Evolutionary conservation across 2,888 invertebrate species (phyloP), one percentile per base, ranked within the genome.

Genomic region (Aplocera efformata): DNA sequence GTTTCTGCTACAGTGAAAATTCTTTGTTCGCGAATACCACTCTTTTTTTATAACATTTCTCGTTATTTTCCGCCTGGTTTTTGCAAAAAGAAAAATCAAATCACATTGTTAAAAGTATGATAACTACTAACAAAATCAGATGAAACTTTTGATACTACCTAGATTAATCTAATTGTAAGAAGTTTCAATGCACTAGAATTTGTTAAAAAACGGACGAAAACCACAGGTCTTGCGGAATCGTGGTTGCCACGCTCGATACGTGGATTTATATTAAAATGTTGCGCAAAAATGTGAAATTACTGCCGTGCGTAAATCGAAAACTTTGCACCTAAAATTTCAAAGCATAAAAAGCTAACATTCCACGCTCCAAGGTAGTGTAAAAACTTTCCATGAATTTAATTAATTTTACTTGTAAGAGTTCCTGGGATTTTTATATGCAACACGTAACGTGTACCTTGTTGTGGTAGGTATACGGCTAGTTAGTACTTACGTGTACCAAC

Each of bases 301-400:
- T 59, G 54, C 56, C 56, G 45, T 50, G 56, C 42, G 58, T 60
- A 53, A 56, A 57, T 54, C 52, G 50, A 53, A 54, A 58, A 63
- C 56, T 61, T 57, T 60, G 54, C 26, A 50, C 42, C 43, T 46
- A 50, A 61, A 53, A 55, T 43, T 39, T 42, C 49, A 48, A 51
- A 57, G 56, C 34, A 35, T 50, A 53, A 48, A 51, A 60, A 53
- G 56, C 49, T 56, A 54, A 53, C 44, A 58, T 58, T 59, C 55
- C 57, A 53, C 50, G 56, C 60, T 52, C 48, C 51, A 46, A 40
- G 53, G 53, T 54, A 51, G 60, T 52, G 64, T 58, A 52, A 65
- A 64, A 62, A 60, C 47, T 58, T 66, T 61, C 49, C 60, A 61
- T 53, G 58, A 61, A 62, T 65, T 59, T 62, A 66, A 66, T 66